Base-by-base conservation (phyloP, 2,888 invertebrate genomes). In the Caenorhabditis sinica region DNA sequence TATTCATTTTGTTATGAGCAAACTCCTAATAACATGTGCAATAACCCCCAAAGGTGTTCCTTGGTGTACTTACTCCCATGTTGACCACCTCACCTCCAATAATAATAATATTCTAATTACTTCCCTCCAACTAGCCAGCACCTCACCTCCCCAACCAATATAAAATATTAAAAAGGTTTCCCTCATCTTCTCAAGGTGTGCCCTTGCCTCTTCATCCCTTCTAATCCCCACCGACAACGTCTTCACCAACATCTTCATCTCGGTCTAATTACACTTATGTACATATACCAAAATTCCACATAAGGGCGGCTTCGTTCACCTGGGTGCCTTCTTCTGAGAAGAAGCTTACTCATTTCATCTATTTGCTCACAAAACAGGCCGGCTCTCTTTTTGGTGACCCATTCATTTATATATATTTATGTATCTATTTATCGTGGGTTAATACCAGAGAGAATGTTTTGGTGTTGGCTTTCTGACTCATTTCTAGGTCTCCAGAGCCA, bases 261-360 rank as follows among this genome's bases (percentile, higher is more conserved):
- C 49, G 45, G 17, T 63, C 56, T 69, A 69, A 69, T 69, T 69
- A 69, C 69, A 69, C 69, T 69, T 69, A 40, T 40, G 33, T 36
- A 49, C 23, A 28, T 56, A 69, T 40, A 69, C 69, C 36, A 69
- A 69, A 69, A 69, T 40, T 69, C 33, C 33, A 66, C 49, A 36
- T 69, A 69, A 69, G 13, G 20, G 20, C 11, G 68, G 68, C 53
- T 51, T 36, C 53, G 53, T 36, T 23, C 69, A 69, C 69, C 69
- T 69, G 69, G 53, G 40, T 23, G 8, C 17, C 5, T 23, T 66
- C 49, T 40, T 61, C 36, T 40, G 3, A 33, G 36, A 33, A 33
- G 33, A 51, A 69, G 51, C 69, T 69, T 69, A 56, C 56, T 56
- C 69, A 56, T 69, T 69, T 56, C 56, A 56, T 69, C 20, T 49